These are phyloP conservation scores for Pagetopsis macropterus DNA, from an alignment of 2,797 vertebrate genomes.

Conservation along the genomic window DNA sequence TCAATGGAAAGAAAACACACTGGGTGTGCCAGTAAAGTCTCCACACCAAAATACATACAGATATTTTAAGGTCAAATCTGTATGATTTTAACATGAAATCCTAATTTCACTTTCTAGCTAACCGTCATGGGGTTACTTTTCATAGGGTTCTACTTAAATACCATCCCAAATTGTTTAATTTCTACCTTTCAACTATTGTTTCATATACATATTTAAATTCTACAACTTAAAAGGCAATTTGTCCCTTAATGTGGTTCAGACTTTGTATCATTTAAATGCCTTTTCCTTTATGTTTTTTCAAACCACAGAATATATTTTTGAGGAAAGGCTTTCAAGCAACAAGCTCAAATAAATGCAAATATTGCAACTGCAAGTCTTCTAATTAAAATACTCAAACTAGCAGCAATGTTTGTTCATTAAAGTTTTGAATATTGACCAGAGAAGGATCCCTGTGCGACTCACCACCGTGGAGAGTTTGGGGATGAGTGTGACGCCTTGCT, in stretches of 20 bases:
- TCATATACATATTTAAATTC: background rate
- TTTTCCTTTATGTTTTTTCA: no score
- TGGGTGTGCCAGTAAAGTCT: background rate
- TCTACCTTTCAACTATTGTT: background rate
- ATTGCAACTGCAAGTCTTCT: background rate
- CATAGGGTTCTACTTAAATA: background rate
- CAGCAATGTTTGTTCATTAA: background rate
- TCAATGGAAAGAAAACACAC: background rate
- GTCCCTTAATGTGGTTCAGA: background rate
- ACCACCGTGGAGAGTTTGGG: conserved; percentile 94
- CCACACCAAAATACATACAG: background rate
- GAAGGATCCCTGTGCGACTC: conserved; percentile 45
- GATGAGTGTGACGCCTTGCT: conserved; percentile 93
- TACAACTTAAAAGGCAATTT: background rate
- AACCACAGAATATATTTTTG: background rate
- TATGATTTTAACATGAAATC: background rate
- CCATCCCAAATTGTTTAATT: background rate
- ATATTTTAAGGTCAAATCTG: background rate
- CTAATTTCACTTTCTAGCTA: no score
- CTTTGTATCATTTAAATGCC: background rate
- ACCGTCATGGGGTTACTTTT: background rate
- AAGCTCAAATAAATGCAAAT: background rate
- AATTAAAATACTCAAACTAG: background rate
- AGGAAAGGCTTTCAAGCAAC: background rate
- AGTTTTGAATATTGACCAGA: background rate